phyloP scores from a whole-genome alignment of 2,797 vertebrate genomes.

The Vespertilio murinus region DNA sequence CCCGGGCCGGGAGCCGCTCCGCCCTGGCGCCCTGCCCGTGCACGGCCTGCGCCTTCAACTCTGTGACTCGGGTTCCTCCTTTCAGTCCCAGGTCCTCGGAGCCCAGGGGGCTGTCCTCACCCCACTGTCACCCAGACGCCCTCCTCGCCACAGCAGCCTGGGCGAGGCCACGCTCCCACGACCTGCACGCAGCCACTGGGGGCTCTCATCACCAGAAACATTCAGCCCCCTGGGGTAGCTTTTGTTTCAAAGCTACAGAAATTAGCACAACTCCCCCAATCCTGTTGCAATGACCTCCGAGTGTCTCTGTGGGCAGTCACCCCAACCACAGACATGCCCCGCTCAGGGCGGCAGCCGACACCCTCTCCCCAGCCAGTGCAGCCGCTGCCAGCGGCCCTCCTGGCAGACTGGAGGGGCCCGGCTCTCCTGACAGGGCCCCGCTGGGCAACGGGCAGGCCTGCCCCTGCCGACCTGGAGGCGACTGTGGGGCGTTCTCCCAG shows the following conservation, averaged over 20 bases:
- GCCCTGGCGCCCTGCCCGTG: not conserved
- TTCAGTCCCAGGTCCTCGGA: not conserved
- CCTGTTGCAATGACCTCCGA: not conserved
- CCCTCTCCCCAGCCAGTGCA: not conserved
- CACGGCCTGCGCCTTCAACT: not conserved
- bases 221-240: not conserved
- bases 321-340: not conserved
- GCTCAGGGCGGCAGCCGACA: not conserved
- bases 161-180: not conserved
- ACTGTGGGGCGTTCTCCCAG: not conserved
- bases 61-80: not conserved
- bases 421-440: not conserved
- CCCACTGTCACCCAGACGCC: not conserved
- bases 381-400: too few relatives aligned
- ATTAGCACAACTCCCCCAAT: not conserved
- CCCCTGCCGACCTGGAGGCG: not conserved
- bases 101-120: not conserved
- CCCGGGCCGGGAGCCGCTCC: accelerated
- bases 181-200: accelerated
- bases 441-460: not conserved
- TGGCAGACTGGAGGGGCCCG: not conserved
- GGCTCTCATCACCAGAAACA: not conserved
- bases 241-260: not conserved
- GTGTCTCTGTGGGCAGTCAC: too few relatives aligned
- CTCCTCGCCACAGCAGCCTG: not conserved